Percentiles rank a stretch among this genome's conserved stretches.
phyloP scores from a whole-genome alignment of 2,113 vertebrate genomes.

The Xiphophorus hellerii region DNA sequence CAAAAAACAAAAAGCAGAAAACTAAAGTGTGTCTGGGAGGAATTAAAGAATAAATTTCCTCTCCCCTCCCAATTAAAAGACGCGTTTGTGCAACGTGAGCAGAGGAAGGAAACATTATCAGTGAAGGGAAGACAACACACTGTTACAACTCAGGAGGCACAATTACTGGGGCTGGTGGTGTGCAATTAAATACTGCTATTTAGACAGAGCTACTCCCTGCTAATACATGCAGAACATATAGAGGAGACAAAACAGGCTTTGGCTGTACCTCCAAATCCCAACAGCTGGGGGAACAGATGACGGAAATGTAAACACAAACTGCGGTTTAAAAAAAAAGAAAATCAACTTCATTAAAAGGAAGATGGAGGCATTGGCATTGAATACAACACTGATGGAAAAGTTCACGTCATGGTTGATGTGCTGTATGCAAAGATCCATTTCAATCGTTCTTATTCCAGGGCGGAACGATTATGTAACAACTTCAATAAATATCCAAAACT shows the following conservation, averaged over 20 bases:
- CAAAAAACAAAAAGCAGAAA: conserved; percentile 13
- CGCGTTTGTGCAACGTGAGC: conserved; percentile 59
- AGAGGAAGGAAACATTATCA: conserved; percentile 61
- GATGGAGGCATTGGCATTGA: background rate
- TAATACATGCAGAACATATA: conserved; percentile 67
- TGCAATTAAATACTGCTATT: conserved; percentile 70
- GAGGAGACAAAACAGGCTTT: conserved; percentile 29
- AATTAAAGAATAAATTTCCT: conserved; percentile 72
- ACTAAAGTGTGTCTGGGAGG: conserved; percentile 56
- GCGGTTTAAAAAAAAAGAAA: conserved; percentile 6
- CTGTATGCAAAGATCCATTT: background rate
- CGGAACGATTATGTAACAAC: background rate
- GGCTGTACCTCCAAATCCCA: conserved; percentile 26
- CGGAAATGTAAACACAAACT: conserved; percentile 55
- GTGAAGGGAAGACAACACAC: conserved; percentile 64
- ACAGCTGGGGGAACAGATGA: conserved; percentile 63
- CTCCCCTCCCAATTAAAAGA: conserved; percentile 70
- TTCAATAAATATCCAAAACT: background rate
- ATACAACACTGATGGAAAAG: background rate
- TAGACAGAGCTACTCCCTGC: conserved; percentile 51
- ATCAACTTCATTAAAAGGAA: conserved; percentile 42
- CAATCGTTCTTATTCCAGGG: background rate
- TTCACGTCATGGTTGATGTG: background rate
- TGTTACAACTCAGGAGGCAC: conserved; percentile 73
- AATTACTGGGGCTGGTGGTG: conserved; percentile 63